Conservation (phyloP, 2,888 invertebrate genomes). For the Metopia argyrocephala region DNA sequence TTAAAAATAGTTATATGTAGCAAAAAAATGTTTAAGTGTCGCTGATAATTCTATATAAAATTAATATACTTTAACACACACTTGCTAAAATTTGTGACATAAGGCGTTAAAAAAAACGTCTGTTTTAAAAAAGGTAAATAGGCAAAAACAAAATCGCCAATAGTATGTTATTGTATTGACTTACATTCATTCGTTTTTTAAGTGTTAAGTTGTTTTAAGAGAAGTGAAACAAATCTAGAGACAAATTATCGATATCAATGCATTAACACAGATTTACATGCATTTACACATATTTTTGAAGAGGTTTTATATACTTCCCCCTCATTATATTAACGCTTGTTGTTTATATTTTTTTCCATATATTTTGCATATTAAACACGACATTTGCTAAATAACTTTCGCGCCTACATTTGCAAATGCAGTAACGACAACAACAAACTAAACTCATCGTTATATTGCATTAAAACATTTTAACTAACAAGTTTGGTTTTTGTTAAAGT, state of each 20-base stretch:
- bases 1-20: no score
- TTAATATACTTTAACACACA: slow-evolving; percentile 2
- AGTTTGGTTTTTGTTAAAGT: neutral
- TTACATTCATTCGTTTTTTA: slow-evolving; percentile 17
- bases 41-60: slow-evolving; percentile 17
- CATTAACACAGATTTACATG: neutral
- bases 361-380: no score
- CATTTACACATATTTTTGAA: slow-evolving; percentile 5
- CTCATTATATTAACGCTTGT: neutral
- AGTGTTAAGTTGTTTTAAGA: slow-evolving; percentile 14
- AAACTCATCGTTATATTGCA: slow-evolving; percentile 45
- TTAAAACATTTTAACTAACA: slow-evolving; percentile 21
- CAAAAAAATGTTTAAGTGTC: neutral
- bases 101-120: slow-evolving; percentile 50
- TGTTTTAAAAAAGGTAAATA: slow-evolving; percentile 34
- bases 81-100: slow-evolving; percentile 10
- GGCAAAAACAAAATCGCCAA: slow-evolving; percentile 17
- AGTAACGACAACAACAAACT: slow-evolving; percentile 2
- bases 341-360: no score
- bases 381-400: neutral
- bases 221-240: no score
- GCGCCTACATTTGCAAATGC: slow-evolving; percentile 49
- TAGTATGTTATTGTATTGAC: neutral
- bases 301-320: slow-evolving; percentile 13
- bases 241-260: no score